Base-by-base conservation (phyloP, 2,113 vertebrate genomes). In the Hoplias malabaricus region DNA sequence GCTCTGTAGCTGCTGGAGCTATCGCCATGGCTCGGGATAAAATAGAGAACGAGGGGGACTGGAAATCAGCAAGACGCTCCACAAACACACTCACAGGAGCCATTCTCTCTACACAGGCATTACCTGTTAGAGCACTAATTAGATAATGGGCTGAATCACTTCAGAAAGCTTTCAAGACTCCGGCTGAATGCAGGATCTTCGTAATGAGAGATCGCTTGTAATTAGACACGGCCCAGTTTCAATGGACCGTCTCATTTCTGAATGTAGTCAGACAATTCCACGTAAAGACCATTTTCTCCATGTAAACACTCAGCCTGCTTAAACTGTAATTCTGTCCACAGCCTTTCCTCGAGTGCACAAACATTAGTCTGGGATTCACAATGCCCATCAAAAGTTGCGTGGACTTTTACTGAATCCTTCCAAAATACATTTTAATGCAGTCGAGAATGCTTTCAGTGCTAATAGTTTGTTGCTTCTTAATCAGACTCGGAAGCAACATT, bases 91-190 rank as follows among this genome's bases (percentile, higher is more conserved):
- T 12, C 16, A 42, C 38, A 2, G 42, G 43, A 46, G 42, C 31
- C 25, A 53, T 8, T 36, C 43, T 69, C 19, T 82, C 14, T 74
- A 69, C 69, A 46, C 66, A 67, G 62, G 38, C 48, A 61, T 66
- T 43, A 9, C 29, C n/a, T 66, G 14, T 33, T 31, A 11, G 56
- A 33, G 13, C 10, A 36, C 48, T 80, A 69, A 84, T 80, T 80
- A 74, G 77, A 73, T 80, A 68, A 84, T 82, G 27, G 72, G 29
- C 50, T 48, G 19, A 77, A 79, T 73, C 59, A 43, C 19, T 78
- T 69, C 31, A 79, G 66, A 23, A 57, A 73, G 70, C 63, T 66
- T 80, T 69, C 66, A 67, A 65, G 16, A 43, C 23, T n/a, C 57
- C 42, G 21, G 42, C 46, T 13, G 27, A 82, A 81, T 21, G 23